phyloP scores from a whole-genome alignment of 1,140 invertebrate species.

The Bombus vancouverensis region DNA sequence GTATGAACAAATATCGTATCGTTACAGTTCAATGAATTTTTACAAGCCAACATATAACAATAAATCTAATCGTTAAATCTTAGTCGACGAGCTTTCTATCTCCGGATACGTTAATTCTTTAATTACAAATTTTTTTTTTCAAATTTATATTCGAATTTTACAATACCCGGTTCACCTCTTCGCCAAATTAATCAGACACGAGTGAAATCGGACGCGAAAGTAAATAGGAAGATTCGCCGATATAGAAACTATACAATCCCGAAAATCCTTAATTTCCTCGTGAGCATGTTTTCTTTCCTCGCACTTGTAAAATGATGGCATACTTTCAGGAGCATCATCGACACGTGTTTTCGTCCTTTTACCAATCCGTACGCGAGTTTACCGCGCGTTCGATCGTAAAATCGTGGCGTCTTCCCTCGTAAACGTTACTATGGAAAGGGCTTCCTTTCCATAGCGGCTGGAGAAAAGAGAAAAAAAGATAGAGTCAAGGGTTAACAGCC shows the following conservation, averaged over 20 bases:
- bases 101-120: no score
- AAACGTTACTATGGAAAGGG: slow-evolving; percentile 57
- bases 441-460: not conserved
- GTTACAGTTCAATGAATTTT: not conserved
- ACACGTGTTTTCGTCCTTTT: not conserved
- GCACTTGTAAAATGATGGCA: not conserved
- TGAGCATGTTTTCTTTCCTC: no score
- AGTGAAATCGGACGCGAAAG: no score
- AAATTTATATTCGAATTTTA: no score
- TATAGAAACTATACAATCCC: no score
- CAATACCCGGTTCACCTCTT: no score
- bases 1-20: not conserved
- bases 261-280: not conserved
- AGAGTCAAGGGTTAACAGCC: slow-evolving; percentile 20
- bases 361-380: not conserved
- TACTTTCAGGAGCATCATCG: not conserved
- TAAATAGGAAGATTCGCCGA: no score
- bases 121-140: no score
- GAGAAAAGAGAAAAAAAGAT: not conserved
- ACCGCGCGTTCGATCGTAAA: slow-evolving; percentile 59
- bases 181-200: no score
- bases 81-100: no score
- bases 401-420: slow-evolving; percentile 54
- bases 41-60: not conserved
- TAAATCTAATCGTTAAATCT: no score